These are phyloP conservation scores for Scaptomyza flava DNA, from an alignment of 2,888 invertebrate genomes.

Conservation along the genomic window DNA sequence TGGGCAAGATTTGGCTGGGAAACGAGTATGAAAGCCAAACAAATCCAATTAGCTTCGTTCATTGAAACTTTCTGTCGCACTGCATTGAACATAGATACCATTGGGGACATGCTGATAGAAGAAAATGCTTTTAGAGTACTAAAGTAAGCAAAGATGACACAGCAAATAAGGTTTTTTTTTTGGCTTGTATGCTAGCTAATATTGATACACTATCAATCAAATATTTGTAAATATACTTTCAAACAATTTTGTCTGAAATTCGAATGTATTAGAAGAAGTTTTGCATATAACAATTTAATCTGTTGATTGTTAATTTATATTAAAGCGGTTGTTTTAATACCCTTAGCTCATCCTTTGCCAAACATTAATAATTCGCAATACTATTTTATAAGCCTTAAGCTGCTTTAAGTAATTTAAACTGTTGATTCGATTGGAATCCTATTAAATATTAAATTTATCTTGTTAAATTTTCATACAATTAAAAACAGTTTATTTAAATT, in stretches of 20 bases:
- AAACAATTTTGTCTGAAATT: neutral
- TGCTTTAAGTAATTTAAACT: neutral
- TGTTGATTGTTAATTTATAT: neutral
- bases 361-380: neutral
- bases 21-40: constrained; percentile 39
- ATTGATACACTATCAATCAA: constrained; percentile 1
- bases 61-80: constrained; percentile 20
- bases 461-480: neutral
- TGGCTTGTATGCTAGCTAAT: neutral
- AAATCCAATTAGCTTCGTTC: constrained; percentile 60
- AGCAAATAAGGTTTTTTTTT: neutral
- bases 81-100: neutral
- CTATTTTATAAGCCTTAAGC: neutral
- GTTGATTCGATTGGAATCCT: neutral
- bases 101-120: neutral
- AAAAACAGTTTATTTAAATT: constrained; percentile 10
- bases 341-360: neutral
- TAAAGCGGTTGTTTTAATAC: neutral
- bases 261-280: neutral
- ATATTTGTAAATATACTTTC: constrained; percentile 1
- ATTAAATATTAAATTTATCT: constrained; percentile 3
- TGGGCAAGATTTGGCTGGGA: constrained; percentile 53
- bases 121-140: neutral
- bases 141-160: neutral
- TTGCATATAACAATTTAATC: neutral